Conservation (phyloP, 1,140 invertebrate species). For the Heliconius congener region DNA sequence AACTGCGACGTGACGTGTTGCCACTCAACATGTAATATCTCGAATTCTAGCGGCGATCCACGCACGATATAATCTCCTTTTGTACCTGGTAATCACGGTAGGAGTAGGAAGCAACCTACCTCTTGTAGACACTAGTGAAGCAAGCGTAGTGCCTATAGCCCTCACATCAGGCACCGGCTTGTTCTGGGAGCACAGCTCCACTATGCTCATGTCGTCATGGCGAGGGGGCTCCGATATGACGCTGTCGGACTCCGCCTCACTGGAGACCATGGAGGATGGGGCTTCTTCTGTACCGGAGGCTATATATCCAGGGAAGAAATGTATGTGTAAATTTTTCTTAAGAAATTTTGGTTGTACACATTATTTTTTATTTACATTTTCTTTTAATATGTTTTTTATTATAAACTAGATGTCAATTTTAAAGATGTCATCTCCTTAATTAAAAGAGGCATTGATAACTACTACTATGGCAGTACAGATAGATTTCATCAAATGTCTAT, state of each 20-base stretch:
- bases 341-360: background rate
- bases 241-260: slow-evolving; percentile 72
- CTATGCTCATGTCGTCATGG: slow-evolving; percentile 47
- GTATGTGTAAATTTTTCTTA: background rate
- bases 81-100: too few relatives aligned
- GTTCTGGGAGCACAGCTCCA: slow-evolving; percentile 45
- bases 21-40: too few relatives aligned
- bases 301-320: background rate
- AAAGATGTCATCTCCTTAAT: too few relatives aligned
- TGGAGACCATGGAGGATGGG: slow-evolving; percentile 74
- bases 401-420: too few relatives aligned
- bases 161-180: slow-evolving; percentile 55
- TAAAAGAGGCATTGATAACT: too few relatives aligned
- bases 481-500: too few relatives aligned
- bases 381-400: background rate
- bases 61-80: too few relatives aligned
- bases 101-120: slow-evolving; percentile 38
- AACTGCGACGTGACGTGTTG: too few relatives aligned
- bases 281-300: slow-evolving; percentile 64
- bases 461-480: too few relatives aligned
- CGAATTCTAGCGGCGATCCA: too few relatives aligned
- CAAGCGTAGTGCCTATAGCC: slow-evolving; percentile 48
- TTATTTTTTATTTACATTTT: background rate
- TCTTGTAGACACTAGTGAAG: slow-evolving; percentile 59
- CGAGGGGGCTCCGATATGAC: slow-evolving; percentile 56